Evolutionary conservation across 2,113 vertebrate genomes (phyloP).

Genomic region (Xenus cinereus): DNA sequence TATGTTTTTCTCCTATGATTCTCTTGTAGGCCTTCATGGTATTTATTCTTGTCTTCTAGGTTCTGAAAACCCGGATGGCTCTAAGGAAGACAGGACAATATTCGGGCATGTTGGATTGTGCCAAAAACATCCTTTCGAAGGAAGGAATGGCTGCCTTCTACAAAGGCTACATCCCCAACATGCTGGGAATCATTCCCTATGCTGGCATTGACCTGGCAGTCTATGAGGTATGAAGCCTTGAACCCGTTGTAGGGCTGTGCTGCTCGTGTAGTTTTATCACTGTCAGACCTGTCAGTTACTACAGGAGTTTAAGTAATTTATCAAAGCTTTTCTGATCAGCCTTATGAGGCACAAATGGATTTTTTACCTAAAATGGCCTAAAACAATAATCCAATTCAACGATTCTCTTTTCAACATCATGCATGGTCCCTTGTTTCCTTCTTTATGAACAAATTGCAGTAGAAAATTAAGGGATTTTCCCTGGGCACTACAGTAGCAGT

Average conservation of each 20-base stretch:
- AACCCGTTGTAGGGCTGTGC: neutral
- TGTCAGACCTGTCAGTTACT: neutral
- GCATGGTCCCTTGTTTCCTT: neutral
- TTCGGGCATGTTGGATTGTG: conserved; percentile 85
- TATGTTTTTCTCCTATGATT: neutral
- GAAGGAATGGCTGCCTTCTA: conserved; percentile 91
- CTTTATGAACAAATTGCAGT: neutral
- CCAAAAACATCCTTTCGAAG: conserved; percentile 83
- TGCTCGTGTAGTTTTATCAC: neutral
- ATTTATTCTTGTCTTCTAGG: conserved; percentile 67
- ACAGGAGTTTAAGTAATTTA: neutral
- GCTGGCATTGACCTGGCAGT: conserved; percentile 96
- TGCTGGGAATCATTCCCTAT: conserved; percentile 95
- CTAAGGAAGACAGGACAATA: conserved; percentile 90
- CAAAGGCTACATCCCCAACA: conserved; percentile 94
- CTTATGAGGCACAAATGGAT: neutral
- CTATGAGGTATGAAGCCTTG: conserved; percentile 84
- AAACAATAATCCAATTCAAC: neutral
- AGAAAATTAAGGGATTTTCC: neutral
- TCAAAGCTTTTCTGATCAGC: neutral
- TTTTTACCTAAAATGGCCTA: neutral
- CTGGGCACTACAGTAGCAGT: neutral
- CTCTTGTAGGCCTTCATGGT: neutral
- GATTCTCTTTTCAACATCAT: neutral
- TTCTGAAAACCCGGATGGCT: conserved; percentile 93